Conservation (phyloP, 2,113 vertebrate species). For the Pungitius pungitius region DNA sequence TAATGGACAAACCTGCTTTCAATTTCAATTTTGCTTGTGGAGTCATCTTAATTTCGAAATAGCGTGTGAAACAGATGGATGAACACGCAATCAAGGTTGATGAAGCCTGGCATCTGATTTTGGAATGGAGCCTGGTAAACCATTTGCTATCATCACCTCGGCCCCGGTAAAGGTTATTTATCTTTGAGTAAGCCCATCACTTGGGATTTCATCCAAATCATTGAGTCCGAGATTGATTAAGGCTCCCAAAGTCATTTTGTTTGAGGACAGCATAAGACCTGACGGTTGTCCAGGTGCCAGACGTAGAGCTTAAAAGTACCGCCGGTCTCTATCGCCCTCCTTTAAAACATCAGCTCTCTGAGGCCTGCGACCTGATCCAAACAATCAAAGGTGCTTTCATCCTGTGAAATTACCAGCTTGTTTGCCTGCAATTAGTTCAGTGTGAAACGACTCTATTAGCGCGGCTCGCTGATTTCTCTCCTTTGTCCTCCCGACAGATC, state of each 20-base stretch:
- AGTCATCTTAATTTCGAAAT: conserved; percentile 28
- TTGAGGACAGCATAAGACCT: conserved; percentile 15
- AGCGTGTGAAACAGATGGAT: conserved; percentile 45
- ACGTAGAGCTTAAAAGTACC: conserved; percentile 1
- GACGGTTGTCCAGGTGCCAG: conserved; percentile 9
- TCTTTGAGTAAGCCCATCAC: conserved; percentile 38
- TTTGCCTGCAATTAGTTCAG: conserved; percentile 55
- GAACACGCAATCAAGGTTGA: conserved; percentile 43
- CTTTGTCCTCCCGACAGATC: conserved; percentile 38
- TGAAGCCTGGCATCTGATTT: conserved; percentile 44
- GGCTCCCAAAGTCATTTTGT: conserved; percentile 27
- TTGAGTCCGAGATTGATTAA: conserved; percentile 48
- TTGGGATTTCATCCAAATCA: conserved; percentile 50
- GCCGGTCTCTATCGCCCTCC: background rate
- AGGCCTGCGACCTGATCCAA: background rate
- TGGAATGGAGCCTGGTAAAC: conserved; percentile 37
- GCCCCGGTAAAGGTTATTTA: conserved; percentile 52
- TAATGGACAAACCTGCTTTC: background rate
- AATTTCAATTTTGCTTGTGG: conserved; percentile 19
- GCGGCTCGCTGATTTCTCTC: conserved; percentile 44
- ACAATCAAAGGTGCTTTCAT: conserved; percentile 58
- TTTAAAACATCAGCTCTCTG: conserved; percentile 2
- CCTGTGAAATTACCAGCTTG: conserved; percentile 42
- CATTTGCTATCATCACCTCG: conserved; percentile 29
- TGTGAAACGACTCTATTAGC: conserved; percentile 55